Base-by-base conservation (phyloP, 2,888 invertebrate species). In the Digitonthophagus gazella region DNA sequence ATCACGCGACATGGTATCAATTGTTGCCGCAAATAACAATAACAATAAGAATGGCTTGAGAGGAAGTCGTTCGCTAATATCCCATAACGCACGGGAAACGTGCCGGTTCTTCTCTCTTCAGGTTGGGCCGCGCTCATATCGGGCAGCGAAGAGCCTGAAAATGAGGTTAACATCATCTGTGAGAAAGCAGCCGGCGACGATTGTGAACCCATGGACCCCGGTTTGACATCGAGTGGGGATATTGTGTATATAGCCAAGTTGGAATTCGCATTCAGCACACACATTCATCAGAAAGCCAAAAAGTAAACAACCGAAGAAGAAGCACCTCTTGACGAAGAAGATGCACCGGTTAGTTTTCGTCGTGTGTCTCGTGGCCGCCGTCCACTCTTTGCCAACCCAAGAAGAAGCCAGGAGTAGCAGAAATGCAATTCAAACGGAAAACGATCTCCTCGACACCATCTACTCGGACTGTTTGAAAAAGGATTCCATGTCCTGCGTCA, bases 401-500 rank as follows among this genome's bases (percentile, higher is more conserved):
- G 88, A 90, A 70, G 85, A 85, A 71, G 84, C 86, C 63, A 79
- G 83, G 69, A 80, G 81, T 66, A 84, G 86, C 68, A 82, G 86
- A 73, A 89, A 88, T 80, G 84, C 87, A 74, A 85, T 88, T 74
- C 89, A 90, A 77, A 86, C 88, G 65, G 92, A 92, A 77, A 93
- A 91, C 79, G 93, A 94, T 77, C 87, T 93, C 71, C 89, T 93
- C 85, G 90, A 91, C 78, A 85, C 90, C 77, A 90, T 90, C 80
- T 91, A 91, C 81, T 86, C 86, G 77, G 94, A 94, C 78, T 94
- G 94, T 80, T 83, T 93, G 72, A 88, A 90, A 77, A 94, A 93
- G 83, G 93, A 93, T 79, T 93, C 93, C 20, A 89, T 92, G 75
- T 90, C 91, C 82, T 94, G 94, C 82, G 89, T 94, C 77, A 94